Evolutionary conservation across 2,888 invertebrate species (phyloP).

Genomic region (Hirudinaria manillensis): DNA sequence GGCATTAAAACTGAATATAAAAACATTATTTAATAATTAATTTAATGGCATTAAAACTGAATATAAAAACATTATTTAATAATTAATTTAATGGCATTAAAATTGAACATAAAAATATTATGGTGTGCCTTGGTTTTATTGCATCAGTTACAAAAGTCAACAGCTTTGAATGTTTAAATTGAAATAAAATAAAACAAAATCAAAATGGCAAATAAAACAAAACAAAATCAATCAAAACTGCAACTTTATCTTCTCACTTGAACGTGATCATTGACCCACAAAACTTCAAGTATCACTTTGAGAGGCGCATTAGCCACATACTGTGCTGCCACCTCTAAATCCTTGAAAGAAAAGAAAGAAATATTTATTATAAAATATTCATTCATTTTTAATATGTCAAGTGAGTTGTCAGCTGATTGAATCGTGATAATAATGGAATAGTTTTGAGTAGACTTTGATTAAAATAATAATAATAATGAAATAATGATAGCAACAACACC

Average conservation of each 20-base stretch:
- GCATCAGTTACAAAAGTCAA: too few relatives aligned
- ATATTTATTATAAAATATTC: neutral
- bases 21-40: neutral
- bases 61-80: neutral
- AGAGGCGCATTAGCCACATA: conserved; percentile 51
- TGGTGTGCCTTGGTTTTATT: too few relatives aligned
- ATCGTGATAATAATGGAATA: too few relatives aligned
- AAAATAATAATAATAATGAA: too few relatives aligned
- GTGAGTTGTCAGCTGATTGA: too few relatives aligned
- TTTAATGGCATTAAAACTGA: neutral
- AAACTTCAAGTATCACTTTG: conserved; percentile 57
- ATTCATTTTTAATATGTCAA: neutral
- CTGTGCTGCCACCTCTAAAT: conserved; percentile 61
- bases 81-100: neutral
- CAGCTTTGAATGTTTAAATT: too few relatives aligned
- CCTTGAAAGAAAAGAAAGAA: conserved; percentile 46
- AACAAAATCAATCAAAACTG: too few relatives aligned
- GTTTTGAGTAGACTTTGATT: too few relatives aligned
- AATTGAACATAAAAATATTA: neutral
- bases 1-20: neutral
- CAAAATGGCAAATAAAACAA: too few relatives aligned
- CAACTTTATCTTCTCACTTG: conserved; percentile 47
- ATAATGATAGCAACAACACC: neutral
- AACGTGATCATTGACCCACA: conserved; percentile 53
- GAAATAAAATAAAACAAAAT: too few relatives aligned